phyloP scores from a whole-genome alignment of 2,113 vertebrate species.

The Myxocyprinus asiaticus region DNA sequence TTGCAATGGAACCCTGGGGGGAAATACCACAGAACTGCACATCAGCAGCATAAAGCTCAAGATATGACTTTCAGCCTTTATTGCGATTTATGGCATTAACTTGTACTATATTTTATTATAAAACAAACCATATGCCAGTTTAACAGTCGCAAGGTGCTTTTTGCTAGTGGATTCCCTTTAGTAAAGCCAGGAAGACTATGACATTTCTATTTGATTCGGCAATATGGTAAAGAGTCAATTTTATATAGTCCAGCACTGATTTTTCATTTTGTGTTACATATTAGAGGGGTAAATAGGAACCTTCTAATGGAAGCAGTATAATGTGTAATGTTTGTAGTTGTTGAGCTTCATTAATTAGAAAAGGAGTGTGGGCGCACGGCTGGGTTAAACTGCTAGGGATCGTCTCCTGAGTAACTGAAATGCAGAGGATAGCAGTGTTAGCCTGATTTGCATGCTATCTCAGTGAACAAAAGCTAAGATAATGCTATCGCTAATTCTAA shows the following conservation, averaged over 20 bases:
- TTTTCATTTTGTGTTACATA: conserved; percentile 22
- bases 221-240: conserved; percentile 5
- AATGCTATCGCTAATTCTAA: conserved; percentile 53
- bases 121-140: conserved; percentile 37
- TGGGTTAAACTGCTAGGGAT: conserved; percentile 55
- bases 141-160: conserved; percentile 19
- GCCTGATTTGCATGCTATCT: conserved; percentile 56
- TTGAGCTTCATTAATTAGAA: conserved; percentile 51
- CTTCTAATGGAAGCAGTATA: conserved; percentile 1
- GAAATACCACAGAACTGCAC: conserved; percentile 60
- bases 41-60: conserved; percentile 45
- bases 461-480: conserved; percentile 53
- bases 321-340: conserved; percentile 38
- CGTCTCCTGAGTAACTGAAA: conserved; percentile 50
- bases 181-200: conserved; percentile 1
- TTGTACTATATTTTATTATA: conserved; percentile 27
- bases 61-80: conserved; percentile 37
- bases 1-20: conserved; percentile 72
- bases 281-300: background rate
- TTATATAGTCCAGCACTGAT: background rate
- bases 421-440: conserved; percentile 22
- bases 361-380: conserved; percentile 51
- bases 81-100: conserved; percentile 43
- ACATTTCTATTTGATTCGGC: conserved; percentile 2
- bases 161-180: conserved; percentile 1